These are phyloP conservation scores for Pluvialis apricaria DNA, from an alignment of 2,113 vertebrate species.

Conservation along the genomic window DNA sequence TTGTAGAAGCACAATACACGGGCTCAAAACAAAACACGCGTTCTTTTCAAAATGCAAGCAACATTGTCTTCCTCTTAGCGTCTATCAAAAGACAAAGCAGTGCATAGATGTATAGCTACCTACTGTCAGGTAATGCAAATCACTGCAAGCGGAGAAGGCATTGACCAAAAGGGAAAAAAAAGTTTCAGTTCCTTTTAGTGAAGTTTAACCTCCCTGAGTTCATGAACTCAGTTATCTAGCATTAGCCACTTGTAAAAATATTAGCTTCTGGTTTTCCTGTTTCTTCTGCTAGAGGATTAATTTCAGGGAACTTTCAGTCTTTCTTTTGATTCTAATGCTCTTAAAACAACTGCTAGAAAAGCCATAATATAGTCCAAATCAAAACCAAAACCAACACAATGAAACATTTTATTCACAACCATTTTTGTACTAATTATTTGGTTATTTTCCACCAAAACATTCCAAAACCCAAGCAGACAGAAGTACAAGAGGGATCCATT, in stretches of 20 bases:
- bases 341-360: conserved; percentile 45
- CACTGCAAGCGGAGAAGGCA: background rate
- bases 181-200: background rate
- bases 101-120: background rate
- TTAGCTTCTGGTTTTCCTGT: conserved; percentile 69
- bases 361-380: background rate
- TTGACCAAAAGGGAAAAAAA: background rate
- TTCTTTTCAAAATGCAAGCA: background rate
- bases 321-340: conserved; percentile 43
- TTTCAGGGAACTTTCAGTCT: conserved; percentile 55
- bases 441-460: background rate
- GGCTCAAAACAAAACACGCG: background rate
- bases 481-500: background rate
- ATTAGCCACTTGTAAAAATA: conserved; percentile 72
- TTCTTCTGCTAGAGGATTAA: conserved; percentile 55
- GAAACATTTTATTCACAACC: background rate
- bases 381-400: conserved; percentile 1
- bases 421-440: background rate
- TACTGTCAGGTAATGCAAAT: background rate
- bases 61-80: background rate
- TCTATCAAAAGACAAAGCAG: background rate
- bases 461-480: background rate
- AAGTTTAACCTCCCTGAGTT: conserved; percentile 34
- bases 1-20: background rate
- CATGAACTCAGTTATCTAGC: conserved; percentile 67